Conservation (phyloP, 2,797 vertebrate genomes). For the Rousettus madagascariensis region DNA sequence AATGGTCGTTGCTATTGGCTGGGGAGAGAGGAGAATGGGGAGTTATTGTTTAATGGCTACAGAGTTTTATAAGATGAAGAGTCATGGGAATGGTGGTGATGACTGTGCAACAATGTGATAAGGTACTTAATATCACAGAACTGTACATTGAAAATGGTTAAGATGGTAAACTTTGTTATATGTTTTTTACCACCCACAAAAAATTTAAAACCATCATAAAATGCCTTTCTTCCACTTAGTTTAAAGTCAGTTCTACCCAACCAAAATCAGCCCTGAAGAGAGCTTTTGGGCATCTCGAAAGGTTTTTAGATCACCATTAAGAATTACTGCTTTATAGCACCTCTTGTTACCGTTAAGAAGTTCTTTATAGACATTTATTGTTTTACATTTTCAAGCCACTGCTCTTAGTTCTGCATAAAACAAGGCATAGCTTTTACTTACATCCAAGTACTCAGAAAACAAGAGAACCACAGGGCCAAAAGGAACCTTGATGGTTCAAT, state of each 20-base stretch:
- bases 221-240: background rate
- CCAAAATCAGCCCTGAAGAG: background rate
- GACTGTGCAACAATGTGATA: background rate
- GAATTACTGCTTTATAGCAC: background rate
- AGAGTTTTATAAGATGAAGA: background rate
- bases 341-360: background rate
- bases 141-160: background rate
- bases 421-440: slow-evolving; percentile 11
- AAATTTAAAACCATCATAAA: background rate
- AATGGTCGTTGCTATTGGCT: background rate
- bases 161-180: background rate
- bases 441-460: background rate
- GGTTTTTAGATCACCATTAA: background rate
- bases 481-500: background rate
- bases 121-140: background rate
- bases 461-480: background rate
- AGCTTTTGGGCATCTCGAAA: background rate
- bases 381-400: background rate
- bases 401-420: background rate
- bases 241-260: background rate
- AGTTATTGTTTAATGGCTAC: background rate
- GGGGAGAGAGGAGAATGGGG: background rate
- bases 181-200: background rate
- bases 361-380: background rate
- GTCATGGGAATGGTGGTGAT: background rate